Evolutionary conservation across 1,140 invertebrate genomes (phyloP).

Genomic region (Caenorhabditis tropicalis): DNA sequence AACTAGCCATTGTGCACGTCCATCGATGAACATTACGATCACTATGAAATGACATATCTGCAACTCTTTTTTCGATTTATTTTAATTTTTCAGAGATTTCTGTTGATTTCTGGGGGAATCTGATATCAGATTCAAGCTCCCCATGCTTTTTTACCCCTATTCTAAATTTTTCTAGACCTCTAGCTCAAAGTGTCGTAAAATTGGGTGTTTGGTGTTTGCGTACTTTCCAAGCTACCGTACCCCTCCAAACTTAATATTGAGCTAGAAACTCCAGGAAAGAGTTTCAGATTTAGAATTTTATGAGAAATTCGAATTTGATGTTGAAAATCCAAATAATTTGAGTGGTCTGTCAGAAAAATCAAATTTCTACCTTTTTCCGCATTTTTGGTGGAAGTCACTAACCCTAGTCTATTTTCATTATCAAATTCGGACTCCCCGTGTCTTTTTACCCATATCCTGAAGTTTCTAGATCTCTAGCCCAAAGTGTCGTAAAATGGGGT

Average conservation of each 20-base stretch:
- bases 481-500: too few relatives aligned
- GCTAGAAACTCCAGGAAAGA: too few relatives aligned
- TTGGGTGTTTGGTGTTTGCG: conserved; percentile 18
- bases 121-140: not conserved
- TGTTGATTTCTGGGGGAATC: not conserved
- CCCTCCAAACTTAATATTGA: not conserved
- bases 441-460: too few relatives aligned
- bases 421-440: too few relatives aligned
- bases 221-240: not conserved
- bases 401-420: too few relatives aligned
- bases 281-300: too few relatives aligned
- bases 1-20: not conserved
- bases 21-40: not conserved
- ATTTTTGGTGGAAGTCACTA: too few relatives aligned
- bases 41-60: conserved; percentile 29
- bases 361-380: too few relatives aligned
- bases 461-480: not conserved
- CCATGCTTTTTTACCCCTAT: not conserved
- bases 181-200: not conserved
- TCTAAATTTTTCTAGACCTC: not conserved
- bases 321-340: not conserved
- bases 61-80: not conserved
- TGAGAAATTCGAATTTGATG: not conserved
- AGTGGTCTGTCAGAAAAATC: not conserved
- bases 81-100: not conserved